phyloP scores from a whole-genome alignment of 2,888 invertebrate species.

The Thecocarcelia acutangulata region DNA sequence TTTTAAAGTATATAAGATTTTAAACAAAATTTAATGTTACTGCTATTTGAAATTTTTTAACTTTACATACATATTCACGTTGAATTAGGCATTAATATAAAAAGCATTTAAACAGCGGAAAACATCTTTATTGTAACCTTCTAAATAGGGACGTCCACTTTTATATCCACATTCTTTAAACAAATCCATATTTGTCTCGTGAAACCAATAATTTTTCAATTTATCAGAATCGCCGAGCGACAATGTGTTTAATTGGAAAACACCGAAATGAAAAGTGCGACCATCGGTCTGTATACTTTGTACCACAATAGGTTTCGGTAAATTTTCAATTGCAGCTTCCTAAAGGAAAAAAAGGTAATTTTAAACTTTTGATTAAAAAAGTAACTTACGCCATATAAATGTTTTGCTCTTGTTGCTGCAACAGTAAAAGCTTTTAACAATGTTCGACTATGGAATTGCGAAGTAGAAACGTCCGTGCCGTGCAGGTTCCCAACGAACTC shows the following conservation, averaged over 20 bases:
- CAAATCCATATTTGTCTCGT: constrained; percentile 84
- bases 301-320: constrained; percentile 90
- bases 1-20: too few relatives aligned
- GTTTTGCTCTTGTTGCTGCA: constrained; percentile 89
- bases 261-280: constrained; percentile 88
- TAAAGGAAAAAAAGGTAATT: constrained; percentile 70
- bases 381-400: constrained; percentile 84
- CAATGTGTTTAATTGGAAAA: constrained; percentile 92
- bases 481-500: constrained; percentile 86
- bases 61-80: too few relatives aligned
- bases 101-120: constrained; percentile 90
- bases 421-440: constrained; percentile 88
- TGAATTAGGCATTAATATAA: constrained; percentile 84
- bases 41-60: too few relatives aligned
- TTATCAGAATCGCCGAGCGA: constrained; percentile 84
- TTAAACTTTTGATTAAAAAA: constrained; percentile 77
- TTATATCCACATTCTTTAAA: constrained; percentile 84
- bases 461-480: constrained; percentile 85
- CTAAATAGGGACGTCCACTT: constrained; percentile 83
- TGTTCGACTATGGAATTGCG: constrained; percentile 87
- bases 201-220: constrained; percentile 91
- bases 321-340: constrained; percentile 66
- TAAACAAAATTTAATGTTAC: too few relatives aligned
- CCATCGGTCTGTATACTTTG: constrained; percentile 93
- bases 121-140: constrained; percentile 90